Evolutionary conservation across 2,113 vertebrate species (phyloP).

Genomic region (Crocuta crocuta): DNA sequence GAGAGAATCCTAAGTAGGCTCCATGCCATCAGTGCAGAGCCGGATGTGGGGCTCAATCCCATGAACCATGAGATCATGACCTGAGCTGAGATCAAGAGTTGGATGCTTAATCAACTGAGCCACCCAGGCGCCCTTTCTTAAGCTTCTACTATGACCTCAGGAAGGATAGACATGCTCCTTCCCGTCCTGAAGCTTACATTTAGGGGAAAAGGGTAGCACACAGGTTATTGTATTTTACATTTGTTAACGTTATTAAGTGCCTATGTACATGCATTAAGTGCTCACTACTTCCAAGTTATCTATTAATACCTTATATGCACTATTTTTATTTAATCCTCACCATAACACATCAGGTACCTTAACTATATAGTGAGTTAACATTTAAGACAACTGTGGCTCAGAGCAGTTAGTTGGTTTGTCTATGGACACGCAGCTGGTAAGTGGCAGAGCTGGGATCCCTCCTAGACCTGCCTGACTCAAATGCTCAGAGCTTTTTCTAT

Average conservation of each 20-base stretch:
- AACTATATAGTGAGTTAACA: neutral
- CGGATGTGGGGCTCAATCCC: no score
- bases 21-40: no score
- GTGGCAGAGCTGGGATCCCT: neutral
- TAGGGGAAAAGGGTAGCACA: neutral
- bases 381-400: neutral
- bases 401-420: neutral
- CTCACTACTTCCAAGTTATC: neutral
- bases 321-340: neutral
- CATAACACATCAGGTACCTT: neutral
- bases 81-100: no score
- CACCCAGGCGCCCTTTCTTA: neutral
- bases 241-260: neutral
- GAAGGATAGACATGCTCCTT: neutral
- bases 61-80: no score
- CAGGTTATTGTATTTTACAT: neutral
- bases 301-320: neutral
- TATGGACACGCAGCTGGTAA: neutral
- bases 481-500: neutral
- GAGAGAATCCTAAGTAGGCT: no score
- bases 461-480: neutral
- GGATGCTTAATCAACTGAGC: no score
- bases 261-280: neutral
- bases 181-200: neutral
- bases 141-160: neutral